phyloP scores from a whole-genome alignment of 2,797 vertebrate genomes.

The Trachurus trachurus region DNA sequence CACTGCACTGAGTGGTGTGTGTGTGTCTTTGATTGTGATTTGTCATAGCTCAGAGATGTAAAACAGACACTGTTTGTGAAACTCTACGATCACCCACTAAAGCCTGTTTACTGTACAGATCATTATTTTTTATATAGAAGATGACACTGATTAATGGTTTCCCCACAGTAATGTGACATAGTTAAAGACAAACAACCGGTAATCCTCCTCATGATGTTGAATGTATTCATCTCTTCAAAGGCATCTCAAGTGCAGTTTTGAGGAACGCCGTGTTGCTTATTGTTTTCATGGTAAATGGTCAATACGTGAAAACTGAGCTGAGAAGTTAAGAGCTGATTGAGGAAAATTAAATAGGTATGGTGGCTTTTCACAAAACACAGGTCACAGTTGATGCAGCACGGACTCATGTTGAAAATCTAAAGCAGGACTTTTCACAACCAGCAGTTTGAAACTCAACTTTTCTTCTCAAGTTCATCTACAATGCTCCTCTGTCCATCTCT shows the following conservation, averaged over 20 bases:
- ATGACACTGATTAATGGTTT: neutral
- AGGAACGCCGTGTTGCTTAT: too few relatives aligned
- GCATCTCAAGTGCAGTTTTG: neutral
- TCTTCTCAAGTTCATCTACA: neutral
- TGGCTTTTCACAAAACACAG: neutral
- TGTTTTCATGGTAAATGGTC: neutral
- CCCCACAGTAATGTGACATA: neutral
- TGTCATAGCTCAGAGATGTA: neutral
- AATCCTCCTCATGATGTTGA: slow-evolving; percentile 8
- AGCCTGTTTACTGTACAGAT: slow-evolving; percentile 20
- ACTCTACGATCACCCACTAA: slow-evolving; percentile 5
- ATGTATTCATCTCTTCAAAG: slow-evolving; percentile 6
- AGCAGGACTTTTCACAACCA: neutral
- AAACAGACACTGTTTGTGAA: neutral
- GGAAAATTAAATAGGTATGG: neutral
- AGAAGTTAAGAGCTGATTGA: neutral
- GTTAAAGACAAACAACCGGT: neutral
- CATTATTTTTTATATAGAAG: slow-evolving; percentile 21
- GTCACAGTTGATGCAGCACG: neutral
- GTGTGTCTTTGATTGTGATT: slow-evolving; percentile 8
- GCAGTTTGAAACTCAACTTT: neutral
- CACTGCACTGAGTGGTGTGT: slow-evolving; percentile 8
- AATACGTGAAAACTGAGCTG: neutral
- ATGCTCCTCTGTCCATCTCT: neutral
- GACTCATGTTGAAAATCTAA: neutral